These are phyloP conservation scores for Fulmarus glacialis DNA, from an alignment of 2,113 vertebrate genomes.

Conservation along the genomic window DNA sequence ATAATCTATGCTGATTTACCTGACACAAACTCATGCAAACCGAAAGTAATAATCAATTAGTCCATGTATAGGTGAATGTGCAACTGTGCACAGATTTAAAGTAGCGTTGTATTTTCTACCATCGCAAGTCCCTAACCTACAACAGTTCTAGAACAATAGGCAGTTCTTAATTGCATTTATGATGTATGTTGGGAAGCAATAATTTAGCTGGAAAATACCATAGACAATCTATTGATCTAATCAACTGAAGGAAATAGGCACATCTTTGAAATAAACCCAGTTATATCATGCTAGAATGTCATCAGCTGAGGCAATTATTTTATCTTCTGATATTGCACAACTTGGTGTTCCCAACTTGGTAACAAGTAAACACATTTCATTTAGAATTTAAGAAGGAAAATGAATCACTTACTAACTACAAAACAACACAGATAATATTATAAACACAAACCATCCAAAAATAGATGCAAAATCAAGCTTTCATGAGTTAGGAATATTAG, in stretches of 20 bases:
- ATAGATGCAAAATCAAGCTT: neutral
- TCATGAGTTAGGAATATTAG: neutral
- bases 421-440: neutral
- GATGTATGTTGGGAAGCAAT: neutral
- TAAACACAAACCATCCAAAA: neutral
- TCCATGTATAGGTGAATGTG: neutral
- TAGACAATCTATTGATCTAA: neutral
- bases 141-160: neutral
- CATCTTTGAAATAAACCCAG: neutral
- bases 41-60: neutral
- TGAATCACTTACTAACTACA: neutral
- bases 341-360: neutral
- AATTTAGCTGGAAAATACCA: neutral
- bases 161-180: neutral
- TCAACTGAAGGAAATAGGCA: neutral
- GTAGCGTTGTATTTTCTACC: neutral
- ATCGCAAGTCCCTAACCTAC: neutral
- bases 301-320: neutral
- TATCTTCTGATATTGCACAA: neutral
- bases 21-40: neutral
- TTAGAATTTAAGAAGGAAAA: neutral
- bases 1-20: neutral
- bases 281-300: neutral
- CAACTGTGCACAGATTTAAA: neutral
- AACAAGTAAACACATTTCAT: neutral